These are phyloP conservation scores for Ormyrus nitidulus DNA, from an alignment of 2,888 invertebrate genomes.

Conservation along the genomic window DNA sequence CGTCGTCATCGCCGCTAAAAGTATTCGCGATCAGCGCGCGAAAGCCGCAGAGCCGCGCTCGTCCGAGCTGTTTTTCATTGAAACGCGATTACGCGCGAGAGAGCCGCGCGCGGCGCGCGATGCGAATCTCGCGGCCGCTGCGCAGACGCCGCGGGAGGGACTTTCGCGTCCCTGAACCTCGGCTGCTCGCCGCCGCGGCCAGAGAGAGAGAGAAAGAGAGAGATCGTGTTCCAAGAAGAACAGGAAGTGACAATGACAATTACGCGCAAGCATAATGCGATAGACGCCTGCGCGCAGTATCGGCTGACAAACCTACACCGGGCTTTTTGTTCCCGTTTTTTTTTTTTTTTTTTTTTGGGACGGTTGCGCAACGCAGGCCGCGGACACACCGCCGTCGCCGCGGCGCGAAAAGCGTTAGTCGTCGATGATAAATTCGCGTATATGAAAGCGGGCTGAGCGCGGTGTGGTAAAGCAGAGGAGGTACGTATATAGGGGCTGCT, in stretches of 20 bases:
- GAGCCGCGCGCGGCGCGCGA: background rate
- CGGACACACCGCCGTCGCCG: too few species aligned
- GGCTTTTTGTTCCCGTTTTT: background rate
- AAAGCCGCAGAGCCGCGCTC: too few species aligned
- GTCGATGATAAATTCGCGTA: too few species aligned
- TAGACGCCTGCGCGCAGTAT: background rate
- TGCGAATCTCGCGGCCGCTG: background rate
- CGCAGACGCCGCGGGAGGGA: background rate
- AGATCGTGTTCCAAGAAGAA: slow-evolving; percentile 21
- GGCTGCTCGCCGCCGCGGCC: background rate
- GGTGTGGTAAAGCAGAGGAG: too few species aligned
- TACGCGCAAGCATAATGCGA: background rate
- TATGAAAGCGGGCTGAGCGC: too few species aligned
- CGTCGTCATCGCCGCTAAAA: too few species aligned
- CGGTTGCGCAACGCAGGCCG: too few species aligned
- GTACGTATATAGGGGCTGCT: too few species aligned
- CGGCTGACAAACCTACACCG: background rate
- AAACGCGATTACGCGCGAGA: slow-evolving; percentile 13
- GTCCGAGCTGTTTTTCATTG: slow-evolving; percentile 3
- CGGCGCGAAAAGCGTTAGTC: too few species aligned
- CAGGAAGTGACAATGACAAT: slow-evolving; percentile 45
- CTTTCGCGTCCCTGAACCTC: slow-evolving; percentile 42
- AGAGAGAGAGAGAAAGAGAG: too few species aligned
- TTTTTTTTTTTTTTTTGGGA: background rate
- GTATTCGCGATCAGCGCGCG: too few species aligned